Conservation (phyloP, 2,888 invertebrate species). For the Brassicogethes aeneus region DNA sequence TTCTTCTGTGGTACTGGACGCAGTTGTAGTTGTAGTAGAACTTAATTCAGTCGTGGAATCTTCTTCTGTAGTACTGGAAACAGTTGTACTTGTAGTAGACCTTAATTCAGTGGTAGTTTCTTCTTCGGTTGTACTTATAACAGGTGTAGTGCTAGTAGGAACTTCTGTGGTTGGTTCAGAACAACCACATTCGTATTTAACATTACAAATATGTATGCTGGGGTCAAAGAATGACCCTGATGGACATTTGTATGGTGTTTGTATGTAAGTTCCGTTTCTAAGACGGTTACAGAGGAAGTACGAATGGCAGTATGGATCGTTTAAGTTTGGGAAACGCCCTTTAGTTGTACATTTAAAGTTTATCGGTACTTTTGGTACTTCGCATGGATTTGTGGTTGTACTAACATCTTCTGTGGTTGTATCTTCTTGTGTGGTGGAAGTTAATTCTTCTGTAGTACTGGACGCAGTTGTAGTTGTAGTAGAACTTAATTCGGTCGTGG, state of each 20-base stretch:
- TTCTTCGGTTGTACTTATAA: background rate
- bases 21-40: background rate
- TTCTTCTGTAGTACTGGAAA: background rate
- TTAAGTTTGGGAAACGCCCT: background rate
- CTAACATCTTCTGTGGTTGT: background rate
- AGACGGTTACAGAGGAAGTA: conserved; percentile 2
- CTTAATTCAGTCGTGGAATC: background rate
- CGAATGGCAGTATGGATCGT: background rate
- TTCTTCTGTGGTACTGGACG: background rate
- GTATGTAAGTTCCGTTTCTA: background rate
- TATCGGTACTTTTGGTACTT: background rate
- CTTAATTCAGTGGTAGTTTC: background rate
- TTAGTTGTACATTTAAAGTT: background rate
- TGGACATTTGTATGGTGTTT: background rate
- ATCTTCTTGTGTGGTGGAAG: background rate
- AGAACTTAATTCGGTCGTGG: background rate
- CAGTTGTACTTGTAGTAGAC: background rate
- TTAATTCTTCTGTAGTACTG: background rate
- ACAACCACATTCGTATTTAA: background rate
- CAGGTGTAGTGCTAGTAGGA: background rate
- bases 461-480: background rate
- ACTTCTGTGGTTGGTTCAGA: background rate
- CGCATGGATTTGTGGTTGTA: background rate
- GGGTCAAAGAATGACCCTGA: background rate
- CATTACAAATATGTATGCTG: background rate